Base-by-base conservation (phyloP, 2,888 invertebrate genomes). In the Pseudanteris insignis region DNA sequence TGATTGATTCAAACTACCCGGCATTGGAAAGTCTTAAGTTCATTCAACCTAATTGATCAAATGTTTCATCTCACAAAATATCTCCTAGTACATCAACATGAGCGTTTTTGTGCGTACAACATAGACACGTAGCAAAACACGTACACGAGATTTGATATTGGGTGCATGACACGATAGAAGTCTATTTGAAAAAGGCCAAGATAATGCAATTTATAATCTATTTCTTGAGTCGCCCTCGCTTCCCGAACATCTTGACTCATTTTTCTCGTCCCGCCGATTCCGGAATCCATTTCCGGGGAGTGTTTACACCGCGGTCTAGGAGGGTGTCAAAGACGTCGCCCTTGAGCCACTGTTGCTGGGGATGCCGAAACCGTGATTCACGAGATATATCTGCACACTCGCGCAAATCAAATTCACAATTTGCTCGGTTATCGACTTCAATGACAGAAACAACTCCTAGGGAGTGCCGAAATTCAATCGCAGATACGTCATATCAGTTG, bases 191-290 rank as follows among this genome's bases (percentile, higher is more conserved):
- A 18, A 18, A 18, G 6, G 18, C 4, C 18, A 18, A 18, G 6
- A 18, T 60, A 60, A 60, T 60, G 53, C 48, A 48, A 60, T 60
- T 60, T 43, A 60, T 59, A 59, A 59, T 53, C 54, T 38, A 53
- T 60, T 53, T 54, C 47, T 47, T 37, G 29, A 10, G 43, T 36
- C 37, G 44, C 43, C 60, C 60, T 54, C 32, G 11, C 60, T 48
- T 32, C 47, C 34, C 43, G 38, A 60, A 38, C 50, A 60, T 61
- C 60, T 61, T 54, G 60, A 54, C 48, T 54, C 50, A 54, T 61
- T 61, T 54, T 50, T 54, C 54, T 34, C 44, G 21, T 48, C 50
- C 47, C 43, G 24, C 37, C 47, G 48, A 60, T 29, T 60, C 60
- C 48, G 48, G 50, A 60, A 53, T 48, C 54, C 38, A 48, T 60